Conservation (phyloP, 1,140 invertebrate genomes). For the Heliconius nattereri region DNA sequence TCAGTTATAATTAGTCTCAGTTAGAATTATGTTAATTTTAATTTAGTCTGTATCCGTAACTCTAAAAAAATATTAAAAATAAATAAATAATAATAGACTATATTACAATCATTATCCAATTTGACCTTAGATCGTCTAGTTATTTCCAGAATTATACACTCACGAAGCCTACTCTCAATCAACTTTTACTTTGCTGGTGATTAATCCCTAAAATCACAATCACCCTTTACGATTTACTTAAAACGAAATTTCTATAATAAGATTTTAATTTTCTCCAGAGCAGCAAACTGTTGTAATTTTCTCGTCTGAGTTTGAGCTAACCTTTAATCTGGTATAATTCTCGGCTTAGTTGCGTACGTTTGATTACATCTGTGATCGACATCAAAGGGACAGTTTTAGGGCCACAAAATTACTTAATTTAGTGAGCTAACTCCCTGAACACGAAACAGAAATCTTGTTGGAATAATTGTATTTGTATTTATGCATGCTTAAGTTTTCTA, state of each 20-base stretch:
- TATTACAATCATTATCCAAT: too few species aligned
- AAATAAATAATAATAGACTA: too few species aligned
- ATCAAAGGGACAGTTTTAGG: conserved; percentile 43
- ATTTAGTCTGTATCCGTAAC: too few species aligned
- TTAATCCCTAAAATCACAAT: neutral
- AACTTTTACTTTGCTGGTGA: neutral
- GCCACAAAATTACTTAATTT: conserved; percentile 34
- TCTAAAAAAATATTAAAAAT: too few species aligned
- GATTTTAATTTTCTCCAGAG: conserved; percentile 17
- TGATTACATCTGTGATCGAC: conserved; percentile 43
- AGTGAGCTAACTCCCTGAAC: conserved; percentile 10
- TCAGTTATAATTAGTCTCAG: too few species aligned
- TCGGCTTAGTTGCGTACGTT: conserved; percentile 10
- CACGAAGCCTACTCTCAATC: neutral
- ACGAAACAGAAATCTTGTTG: conserved; percentile 8
- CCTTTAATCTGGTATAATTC: conserved; percentile 9
- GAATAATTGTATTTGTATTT: neutral
- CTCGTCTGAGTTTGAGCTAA: neutral
- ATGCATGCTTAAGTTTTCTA: neutral
- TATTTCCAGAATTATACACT: neutral
- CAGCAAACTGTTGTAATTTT: conserved; percentile 20
- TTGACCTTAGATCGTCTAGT: too few species aligned
- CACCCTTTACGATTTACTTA: neutral
- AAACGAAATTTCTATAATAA: neutral
- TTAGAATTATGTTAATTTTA: too few species aligned